These are phyloP conservation scores for Ataeniobius toweri DNA, from an alignment of 2,797 vertebrate species.

Conservation along the genomic window DNA sequence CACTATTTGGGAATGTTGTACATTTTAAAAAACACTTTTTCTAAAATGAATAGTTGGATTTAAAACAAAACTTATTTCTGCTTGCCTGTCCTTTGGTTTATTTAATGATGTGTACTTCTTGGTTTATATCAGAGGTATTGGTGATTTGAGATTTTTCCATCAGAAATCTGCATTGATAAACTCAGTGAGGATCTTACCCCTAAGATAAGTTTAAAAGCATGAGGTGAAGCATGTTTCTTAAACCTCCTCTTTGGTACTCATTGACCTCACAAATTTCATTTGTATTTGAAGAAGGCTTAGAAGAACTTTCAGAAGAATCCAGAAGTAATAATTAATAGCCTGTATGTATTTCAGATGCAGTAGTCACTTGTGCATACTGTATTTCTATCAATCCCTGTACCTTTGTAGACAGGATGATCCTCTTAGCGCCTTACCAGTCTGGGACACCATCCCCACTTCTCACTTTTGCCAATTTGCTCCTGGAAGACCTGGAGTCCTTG, in stretches of 20 bases:
- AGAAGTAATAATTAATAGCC: too few relatives aligned
- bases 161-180: not conserved
- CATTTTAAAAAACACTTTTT: not conserved
- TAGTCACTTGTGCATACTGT: constrained; percentile 25
- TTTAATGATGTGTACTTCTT: not conserved
- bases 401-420: constrained; percentile 44
- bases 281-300: not conserved
- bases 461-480: constrained; percentile 72
- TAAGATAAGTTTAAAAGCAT: not conserved
- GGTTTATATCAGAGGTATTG: too few relatives aligned
- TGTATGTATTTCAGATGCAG: constrained; percentile 9
- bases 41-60: not conserved
- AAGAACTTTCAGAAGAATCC: not conserved
- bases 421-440: constrained; percentile 46
- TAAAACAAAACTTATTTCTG: not conserved
- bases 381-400: constrained; percentile 23
- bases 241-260: not conserved
- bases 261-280: not conserved
- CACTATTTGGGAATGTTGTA: not conserved
- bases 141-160: not conserved
- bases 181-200: not conserved
- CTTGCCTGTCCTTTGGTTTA: not conserved
- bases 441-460: constrained; percentile 65
- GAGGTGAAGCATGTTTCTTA: not conserved
- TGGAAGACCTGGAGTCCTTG: constrained; percentile 69